Conservation (phyloP, 2,113 vertebrate species). For the Sarotherodon lohbergeri region DNA sequence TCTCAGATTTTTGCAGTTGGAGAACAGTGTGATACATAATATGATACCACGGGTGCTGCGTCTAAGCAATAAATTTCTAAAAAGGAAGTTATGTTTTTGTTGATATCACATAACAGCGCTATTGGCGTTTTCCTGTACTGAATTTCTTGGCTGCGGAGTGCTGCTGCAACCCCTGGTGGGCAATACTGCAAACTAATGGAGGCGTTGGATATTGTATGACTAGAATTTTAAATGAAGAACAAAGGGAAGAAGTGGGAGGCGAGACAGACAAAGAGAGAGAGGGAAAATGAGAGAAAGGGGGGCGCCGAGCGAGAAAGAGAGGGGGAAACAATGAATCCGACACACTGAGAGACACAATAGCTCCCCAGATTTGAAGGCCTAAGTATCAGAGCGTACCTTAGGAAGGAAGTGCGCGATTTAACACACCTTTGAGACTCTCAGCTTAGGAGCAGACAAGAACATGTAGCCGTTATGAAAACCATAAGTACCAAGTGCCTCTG, state of each 20-base stretch:
- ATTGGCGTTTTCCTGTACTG: constrained; percentile 41
- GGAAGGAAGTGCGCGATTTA: constrained; percentile 37
- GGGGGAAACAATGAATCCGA: constrained; percentile 23
- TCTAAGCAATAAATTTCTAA: constrained; percentile 48
- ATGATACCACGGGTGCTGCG: background rate
- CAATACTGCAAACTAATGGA: constrained; percentile 50
- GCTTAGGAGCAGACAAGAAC: constrained; percentile 11
- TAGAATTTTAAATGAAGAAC: constrained; percentile 63
- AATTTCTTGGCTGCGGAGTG: constrained; percentile 39
- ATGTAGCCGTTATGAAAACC: constrained; percentile 22
- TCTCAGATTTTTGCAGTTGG: background rate
- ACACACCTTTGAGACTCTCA: constrained; percentile 30
- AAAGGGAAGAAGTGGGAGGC: constrained; percentile 36
- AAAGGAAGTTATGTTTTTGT: constrained; percentile 46
- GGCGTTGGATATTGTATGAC: constrained; percentile 56
- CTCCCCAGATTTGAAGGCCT: constrained; percentile 34
- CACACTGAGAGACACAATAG: constrained; percentile 60
- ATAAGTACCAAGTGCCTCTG: background rate
- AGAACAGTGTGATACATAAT: constrained; percentile 20
- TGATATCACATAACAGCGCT: constrained; percentile 49
- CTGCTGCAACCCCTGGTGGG: constrained; percentile 56
- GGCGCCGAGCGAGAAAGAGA: background rate
- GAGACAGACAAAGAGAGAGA: constrained; percentile 17
- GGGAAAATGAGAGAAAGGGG: background rate
- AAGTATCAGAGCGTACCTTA: constrained; percentile 30